These are phyloP conservation scores for Betta splendens DNA, from an alignment of 2,797 vertebrate species.

Conservation along the genomic window DNA sequence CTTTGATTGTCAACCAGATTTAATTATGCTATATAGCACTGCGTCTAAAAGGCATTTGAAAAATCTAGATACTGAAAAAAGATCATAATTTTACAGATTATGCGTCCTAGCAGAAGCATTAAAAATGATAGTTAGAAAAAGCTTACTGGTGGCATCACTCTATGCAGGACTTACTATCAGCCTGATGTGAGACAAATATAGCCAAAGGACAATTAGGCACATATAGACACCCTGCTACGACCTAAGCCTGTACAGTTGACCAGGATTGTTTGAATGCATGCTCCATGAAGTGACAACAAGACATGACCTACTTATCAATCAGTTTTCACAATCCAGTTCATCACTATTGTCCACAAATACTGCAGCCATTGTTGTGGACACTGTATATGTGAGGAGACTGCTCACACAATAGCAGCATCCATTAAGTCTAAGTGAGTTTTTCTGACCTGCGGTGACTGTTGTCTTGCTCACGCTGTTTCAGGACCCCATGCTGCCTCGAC, in stretches of 20 bases:
- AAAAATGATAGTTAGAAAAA: neutral
- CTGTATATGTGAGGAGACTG: conserved; percentile 63
- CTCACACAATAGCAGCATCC: conserved; percentile 52
- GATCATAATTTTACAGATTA: neutral
- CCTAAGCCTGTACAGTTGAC: conserved; percentile 42
- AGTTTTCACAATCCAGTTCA: conserved; percentile 73
- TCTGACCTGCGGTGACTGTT: conserved; percentile 36
- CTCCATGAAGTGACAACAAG: conserved; percentile 76
- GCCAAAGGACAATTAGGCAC: conserved; percentile 30
- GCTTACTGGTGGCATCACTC: neutral
- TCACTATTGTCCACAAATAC: conserved; percentile 75
- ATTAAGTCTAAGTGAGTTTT: conserved; percentile 39
- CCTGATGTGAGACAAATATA: conserved; percentile 13
- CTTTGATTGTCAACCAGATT: conserved; percentile 59
- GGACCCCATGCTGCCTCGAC: conserved; percentile 19
- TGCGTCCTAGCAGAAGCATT: neutral
- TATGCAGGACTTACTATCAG: neutral
- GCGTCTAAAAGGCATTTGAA: conserved; percentile 12
- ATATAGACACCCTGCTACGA: conserved; percentile 42
- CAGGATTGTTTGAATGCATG: conserved; percentile 69
- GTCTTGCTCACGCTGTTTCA: conserved; percentile 36
- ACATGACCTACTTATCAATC: conserved; percentile 83
- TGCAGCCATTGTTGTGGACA: conserved; percentile 73
- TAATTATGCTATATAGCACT: conserved; percentile 33
- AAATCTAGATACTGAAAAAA: neutral